A percentile compares a stretch with the other conserved stretches of the same genome.
These are phyloP conservation scores for Microhierax caerulescens DNA, from an alignment of 2,797 vertebrate genomes.

Conservation along the genomic window DNA sequence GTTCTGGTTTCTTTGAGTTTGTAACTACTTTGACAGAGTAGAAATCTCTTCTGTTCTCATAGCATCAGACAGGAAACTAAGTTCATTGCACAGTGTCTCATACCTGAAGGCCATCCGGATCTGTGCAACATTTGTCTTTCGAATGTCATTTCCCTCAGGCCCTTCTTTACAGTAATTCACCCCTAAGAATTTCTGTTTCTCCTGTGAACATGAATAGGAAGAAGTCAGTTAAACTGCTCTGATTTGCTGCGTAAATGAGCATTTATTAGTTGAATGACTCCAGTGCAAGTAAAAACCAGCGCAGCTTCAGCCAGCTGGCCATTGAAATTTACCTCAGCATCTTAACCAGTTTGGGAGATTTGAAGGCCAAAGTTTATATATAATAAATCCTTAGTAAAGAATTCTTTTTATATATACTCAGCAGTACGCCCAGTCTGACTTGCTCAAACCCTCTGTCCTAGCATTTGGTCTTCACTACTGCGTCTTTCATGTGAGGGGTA, in stretches of 20 bases:
- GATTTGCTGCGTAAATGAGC: background rate
- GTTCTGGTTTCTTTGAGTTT: background rate
- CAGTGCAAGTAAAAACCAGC: background rate
- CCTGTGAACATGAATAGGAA: constrained; percentile 72
- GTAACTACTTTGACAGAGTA: constrained; percentile 66
- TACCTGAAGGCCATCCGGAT: constrained; percentile 94
- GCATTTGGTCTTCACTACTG: background rate
- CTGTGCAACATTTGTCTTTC: constrained; percentile 92
- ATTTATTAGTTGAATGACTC: background rate
- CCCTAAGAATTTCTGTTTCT: constrained; percentile 93
- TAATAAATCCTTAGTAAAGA: background rate
- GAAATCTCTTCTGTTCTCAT: constrained; percentile 81
- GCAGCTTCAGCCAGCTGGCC: background rate
- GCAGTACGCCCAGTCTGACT: background rate
- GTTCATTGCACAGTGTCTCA: constrained; percentile 93
- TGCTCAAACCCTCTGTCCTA: background rate
- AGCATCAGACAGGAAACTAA: constrained; percentile 91
- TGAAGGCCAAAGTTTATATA: background rate
- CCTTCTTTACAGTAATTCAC: constrained; percentile 90
- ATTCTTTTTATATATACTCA: background rate
- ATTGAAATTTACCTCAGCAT: background rate
- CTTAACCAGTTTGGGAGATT: background rate
- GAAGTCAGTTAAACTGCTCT: background rate
- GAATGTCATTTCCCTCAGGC: constrained; percentile 92
- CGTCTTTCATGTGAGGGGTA: background rate